These are phyloP conservation scores for Entomobrya proxima DNA, from an alignment of 2,888 invertebrate genomes.

Conservation along the genomic window DNA sequence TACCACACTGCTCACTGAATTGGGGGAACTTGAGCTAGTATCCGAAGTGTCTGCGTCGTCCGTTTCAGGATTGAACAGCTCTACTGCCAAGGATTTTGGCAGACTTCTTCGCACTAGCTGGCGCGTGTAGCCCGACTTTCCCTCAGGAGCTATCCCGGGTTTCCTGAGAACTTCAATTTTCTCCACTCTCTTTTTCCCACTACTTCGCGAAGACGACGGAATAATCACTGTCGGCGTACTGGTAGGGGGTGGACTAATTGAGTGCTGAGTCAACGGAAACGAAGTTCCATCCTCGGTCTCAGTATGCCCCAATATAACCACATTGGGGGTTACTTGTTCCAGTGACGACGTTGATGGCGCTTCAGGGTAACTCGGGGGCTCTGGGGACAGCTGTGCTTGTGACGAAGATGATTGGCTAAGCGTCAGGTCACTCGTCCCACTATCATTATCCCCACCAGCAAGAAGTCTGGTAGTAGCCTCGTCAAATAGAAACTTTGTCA, in stretches of 20 bases:
- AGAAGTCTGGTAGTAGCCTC: conserved; percentile 68
- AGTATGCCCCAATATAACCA: neutral
- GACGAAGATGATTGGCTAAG: neutral
- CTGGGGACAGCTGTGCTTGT: neutral
- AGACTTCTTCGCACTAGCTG: conserved; percentile 77
- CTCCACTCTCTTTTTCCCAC: conserved; percentile 77
- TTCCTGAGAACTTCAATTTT: conserved; percentile 85
- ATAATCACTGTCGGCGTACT: neutral
- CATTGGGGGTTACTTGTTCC: neutral
- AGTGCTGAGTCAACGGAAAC: neutral
- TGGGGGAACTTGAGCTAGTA: conserved; percentile 91
- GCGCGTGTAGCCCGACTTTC: conserved; percentile 63
- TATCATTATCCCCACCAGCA: neutral
- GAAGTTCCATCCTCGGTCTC: neutral
- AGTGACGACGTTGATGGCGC: neutral
- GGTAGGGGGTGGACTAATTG: neutral
- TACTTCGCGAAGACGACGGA: neutral
- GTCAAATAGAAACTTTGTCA: conserved; percentile 74
- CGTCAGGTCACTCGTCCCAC: neutral
- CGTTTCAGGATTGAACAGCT: conserved; percentile 92
- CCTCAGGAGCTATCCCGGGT: conserved; percentile 77
- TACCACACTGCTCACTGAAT: conserved; percentile 91
- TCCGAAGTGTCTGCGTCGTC: conserved; percentile 91
- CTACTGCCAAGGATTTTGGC: conserved; percentile 87
- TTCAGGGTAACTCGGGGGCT: neutral